phyloP scores from a whole-genome alignment of 1,140 invertebrate species.

The Drosophila biarmipes region DNA sequence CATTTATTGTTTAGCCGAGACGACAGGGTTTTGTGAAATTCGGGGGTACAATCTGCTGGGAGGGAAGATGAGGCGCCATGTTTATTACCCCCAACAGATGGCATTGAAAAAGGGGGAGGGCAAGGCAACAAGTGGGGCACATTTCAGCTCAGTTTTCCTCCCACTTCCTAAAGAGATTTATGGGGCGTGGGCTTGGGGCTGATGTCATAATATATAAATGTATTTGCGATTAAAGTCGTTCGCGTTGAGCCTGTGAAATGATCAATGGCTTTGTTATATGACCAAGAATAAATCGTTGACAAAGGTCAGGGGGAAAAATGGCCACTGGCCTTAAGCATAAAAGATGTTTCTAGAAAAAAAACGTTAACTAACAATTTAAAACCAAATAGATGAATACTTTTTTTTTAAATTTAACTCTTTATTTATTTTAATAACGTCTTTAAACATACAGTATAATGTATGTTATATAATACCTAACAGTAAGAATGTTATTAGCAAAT shows the following conservation, averaged over 20 bases:
- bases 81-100: conserved; percentile 74
- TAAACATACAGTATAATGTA: too few relatives aligned
- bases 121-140: conserved; percentile 57
- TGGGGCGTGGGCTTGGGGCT: conserved; percentile 15
- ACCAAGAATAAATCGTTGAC: conserved; percentile 44
- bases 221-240: conserved; percentile 52
- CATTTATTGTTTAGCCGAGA: conserved; percentile 73
- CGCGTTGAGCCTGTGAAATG: conserved; percentile 36
- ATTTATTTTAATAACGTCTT: too few relatives aligned
- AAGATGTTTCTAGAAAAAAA: not conserved
- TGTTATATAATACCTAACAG: too few relatives aligned
- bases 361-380: too few relatives aligned
- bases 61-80: conserved; percentile 31
- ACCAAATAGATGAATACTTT: too few relatives aligned
- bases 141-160: conserved; percentile 3
- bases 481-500: not conserved
- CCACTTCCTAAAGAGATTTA: conserved; percentile 31
- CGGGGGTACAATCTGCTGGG: not conserved
- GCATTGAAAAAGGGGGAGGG: conserved; percentile 39
- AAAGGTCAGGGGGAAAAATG: conserved; percentile 17
- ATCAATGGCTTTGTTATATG: conserved; percentile 57
- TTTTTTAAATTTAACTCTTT: too few relatives aligned
- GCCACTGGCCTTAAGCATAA: not conserved
- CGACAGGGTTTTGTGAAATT: conserved; percentile 5
- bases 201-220: conserved; percentile 58